phyloP scores from a whole-genome alignment of 2,113 vertebrate species.

The Leucoraja erinaceus region DNA sequence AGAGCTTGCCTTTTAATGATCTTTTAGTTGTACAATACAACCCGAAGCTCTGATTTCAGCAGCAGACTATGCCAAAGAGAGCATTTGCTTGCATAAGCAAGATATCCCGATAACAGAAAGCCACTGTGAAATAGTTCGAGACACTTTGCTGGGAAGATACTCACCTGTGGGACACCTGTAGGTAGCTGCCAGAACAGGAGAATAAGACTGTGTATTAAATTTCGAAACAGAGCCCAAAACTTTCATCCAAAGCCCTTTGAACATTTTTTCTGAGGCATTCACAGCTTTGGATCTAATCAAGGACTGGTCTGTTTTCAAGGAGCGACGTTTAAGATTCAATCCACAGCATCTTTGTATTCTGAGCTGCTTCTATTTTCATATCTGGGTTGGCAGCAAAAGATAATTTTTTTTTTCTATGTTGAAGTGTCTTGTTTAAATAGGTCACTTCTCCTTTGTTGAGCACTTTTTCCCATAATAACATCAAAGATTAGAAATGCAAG shows the following conservation, averaged over 20 bases:
- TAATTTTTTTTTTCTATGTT: background rate
- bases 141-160: background rate
- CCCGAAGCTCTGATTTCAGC: background rate
- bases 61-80: background rate
- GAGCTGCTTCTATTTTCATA: background rate
- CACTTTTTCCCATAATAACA: conserved; percentile 8
- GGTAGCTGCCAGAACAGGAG: background rate
- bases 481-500: conserved; percentile 22
- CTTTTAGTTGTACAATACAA: background rate
- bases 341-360: background rate
- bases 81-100: background rate
- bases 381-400: background rate
- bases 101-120: background rate
- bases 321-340: background rate
- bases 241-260: background rate
- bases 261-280: background rate
- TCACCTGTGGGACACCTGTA: conserved; percentile 22
- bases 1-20: background rate
- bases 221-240: background rate
- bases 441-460: conserved; percentile 1
- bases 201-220: background rate
- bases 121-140: background rate
- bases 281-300: background rate
- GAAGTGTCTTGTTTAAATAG: conserved; percentile 10
- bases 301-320: background rate